A percentile compares a stretch with the other conserved stretches of the same genome.
Evolutionary conservation across 2,888 invertebrate genomes (phyloP).

Genomic region (Heliconius cydno): DNA sequence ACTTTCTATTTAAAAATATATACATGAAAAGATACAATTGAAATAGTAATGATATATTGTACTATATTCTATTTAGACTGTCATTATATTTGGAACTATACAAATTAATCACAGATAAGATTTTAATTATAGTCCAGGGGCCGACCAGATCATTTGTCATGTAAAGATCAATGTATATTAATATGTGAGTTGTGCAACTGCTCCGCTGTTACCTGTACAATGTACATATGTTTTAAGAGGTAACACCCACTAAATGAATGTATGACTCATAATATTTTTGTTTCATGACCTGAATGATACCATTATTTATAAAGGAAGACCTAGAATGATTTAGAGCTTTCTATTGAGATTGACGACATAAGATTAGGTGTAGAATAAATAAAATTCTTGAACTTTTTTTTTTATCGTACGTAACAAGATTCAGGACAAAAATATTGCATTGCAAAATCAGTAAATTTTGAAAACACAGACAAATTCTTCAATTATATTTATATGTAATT

Average conservation of each 20-base stretch:
- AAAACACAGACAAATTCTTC: too few species aligned
- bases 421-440: too few species aligned
- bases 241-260: constrained; percentile 1
- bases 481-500: too few species aligned
- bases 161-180: constrained; percentile 18
- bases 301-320: not conserved
- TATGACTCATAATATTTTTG: not conserved
- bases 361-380: too few species aligned
- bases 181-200: constrained; percentile 5
- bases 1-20: too few species aligned
- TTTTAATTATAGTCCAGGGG: constrained; percentile 22
- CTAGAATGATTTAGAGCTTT: not conserved
- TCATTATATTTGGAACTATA: constrained; percentile 4
- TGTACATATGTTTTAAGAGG: not conserved
- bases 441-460: too few species aligned
- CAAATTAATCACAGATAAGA: constrained; percentile 21
- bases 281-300: not conserved
- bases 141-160: constrained; percentile 25
- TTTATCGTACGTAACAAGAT: too few species aligned
- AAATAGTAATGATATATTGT: not conserved
- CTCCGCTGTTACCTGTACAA: not conserved
- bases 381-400: too few species aligned
- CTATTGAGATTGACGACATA: too few species aligned
- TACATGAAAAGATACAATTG: too few species aligned
- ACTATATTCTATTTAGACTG: not conserved